These are phyloP conservation scores for Silurus aristotelis DNA, from an alignment of 2,797 vertebrate species.

Conservation along the genomic window DNA sequence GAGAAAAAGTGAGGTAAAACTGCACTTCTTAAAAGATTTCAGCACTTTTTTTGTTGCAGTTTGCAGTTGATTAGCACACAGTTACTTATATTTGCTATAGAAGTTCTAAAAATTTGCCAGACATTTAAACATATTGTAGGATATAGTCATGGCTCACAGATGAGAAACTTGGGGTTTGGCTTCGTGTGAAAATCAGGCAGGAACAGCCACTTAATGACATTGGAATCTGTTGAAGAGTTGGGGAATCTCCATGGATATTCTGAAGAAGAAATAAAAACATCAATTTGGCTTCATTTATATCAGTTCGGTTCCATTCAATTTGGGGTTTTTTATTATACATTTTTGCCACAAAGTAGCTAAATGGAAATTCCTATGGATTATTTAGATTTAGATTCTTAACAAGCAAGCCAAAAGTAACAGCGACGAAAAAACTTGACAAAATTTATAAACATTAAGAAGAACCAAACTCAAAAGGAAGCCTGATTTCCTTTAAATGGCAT, in stretches of 20 bases:
- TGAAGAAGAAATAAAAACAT: conserved; percentile 63
- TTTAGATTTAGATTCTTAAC: background rate
- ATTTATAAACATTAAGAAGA: background rate
- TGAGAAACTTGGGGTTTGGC: conserved; percentile 88
- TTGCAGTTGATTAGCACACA: too few relatives aligned
- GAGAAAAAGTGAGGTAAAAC: too few relatives aligned
- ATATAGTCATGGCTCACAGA: conserved; percentile 79
- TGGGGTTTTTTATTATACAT: background rate
- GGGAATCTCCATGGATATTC: conserved; percentile 95
- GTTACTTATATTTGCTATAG: background rate
- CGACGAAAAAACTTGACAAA: background rate
- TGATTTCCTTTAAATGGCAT: background rate
- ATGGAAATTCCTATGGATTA: background rate
- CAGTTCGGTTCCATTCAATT: background rate
- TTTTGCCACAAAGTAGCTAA: background rate
- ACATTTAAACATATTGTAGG: background rate
- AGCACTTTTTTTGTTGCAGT: too few relatives aligned
- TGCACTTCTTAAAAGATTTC: too few relatives aligned
- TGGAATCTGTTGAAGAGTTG: conserved; percentile 79
- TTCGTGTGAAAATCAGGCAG: conserved; percentile 88
- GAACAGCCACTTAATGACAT: conserved; percentile 97
- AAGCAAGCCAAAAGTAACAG: background rate
- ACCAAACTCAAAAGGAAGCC: background rate
- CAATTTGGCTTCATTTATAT: too few relatives aligned
- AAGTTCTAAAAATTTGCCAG: background rate